Percentiles rank a stretch among this genome's conserved stretches.
phyloP scores from a whole-genome alignment of 1,140 invertebrate genomes.

The Onthophagus taurus region DNA sequence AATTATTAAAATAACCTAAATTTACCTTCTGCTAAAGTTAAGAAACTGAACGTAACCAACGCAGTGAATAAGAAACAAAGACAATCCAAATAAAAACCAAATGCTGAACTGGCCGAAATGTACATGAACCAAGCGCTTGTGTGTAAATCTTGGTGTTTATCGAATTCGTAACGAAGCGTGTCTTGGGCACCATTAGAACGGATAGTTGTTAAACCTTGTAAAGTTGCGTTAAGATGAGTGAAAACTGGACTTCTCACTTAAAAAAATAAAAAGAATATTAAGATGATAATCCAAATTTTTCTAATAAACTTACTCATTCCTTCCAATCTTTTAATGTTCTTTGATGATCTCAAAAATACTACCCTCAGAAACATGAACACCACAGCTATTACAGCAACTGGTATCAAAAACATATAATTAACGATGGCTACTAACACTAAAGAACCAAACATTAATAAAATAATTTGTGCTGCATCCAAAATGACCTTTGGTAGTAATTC shows the following conservation, averaged over 20 bases:
- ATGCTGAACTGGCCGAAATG: slow-evolving; percentile 52
- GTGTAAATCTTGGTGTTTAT: slow-evolving; percentile 51
- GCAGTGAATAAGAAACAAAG: slow-evolving; percentile 53
- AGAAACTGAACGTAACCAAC: slow-evolving; percentile 51
- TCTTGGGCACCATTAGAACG: slow-evolving; percentile 58
- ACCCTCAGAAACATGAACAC: slow-evolving; percentile 46
- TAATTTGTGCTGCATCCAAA: slow-evolving; percentile 57
- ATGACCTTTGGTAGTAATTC: slow-evolving; percentile 54
- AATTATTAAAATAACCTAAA: slow-evolving; percentile 1
- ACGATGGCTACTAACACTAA: slow-evolving; percentile 49
- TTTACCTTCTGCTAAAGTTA: slow-evolving; percentile 45
- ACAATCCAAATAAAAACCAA: slow-evolving; percentile 59
- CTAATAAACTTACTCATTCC: slow-evolving; percentile 44
- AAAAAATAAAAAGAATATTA: slow-evolving; percentile 5
- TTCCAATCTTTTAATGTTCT: slow-evolving; percentile 56
- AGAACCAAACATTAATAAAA: slow-evolving; percentile 40
- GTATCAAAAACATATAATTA: slow-evolving; percentile 50
- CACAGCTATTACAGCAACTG: slow-evolving; percentile 47
- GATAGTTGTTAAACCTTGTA: slow-evolving; percentile 71
- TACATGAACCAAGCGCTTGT: slow-evolving; percentile 59
- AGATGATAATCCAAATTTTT: not conserved
- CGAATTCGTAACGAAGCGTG: slow-evolving; percentile 61
- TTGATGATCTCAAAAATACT: slow-evolving; percentile 52
- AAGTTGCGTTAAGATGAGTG: slow-evolving; percentile 64
- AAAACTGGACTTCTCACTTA: slow-evolving; percentile 69